Evolutionary conservation across 2,888 invertebrate species (phyloP), one percentile per base, ranked within the genome.

Genomic region (Nomada goodeniana): DNA sequence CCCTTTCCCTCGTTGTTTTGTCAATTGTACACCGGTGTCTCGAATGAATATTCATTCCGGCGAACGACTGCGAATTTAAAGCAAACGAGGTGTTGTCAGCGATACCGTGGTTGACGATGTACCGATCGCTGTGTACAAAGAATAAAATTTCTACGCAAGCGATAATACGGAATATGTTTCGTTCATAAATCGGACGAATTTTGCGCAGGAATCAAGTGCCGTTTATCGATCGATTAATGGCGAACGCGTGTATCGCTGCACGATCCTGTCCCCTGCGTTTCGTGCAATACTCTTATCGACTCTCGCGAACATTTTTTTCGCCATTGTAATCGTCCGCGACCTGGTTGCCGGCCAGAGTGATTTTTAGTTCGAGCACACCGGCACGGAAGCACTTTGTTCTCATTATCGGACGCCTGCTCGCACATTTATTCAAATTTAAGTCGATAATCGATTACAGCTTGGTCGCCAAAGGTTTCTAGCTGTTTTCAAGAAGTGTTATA

Each of bases 41-140:
- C 10, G 63, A 26, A 72, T 72, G 44, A 42, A 72, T 64, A 72
- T 72, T 64, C 72, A 72, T 64, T 26, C 44, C 5, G 15, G 42
- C 23, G n/a, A n/a, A 13, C 63, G 63, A 20, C 72, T 26, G 44
- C 53, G 72, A 72, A 64, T 44, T 64, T 36, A 63, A 72, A 64
- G 42, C 26, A 26, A 64, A 15, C 18, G 26, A 23, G 36, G 26
- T 52, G 29, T 50, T 23, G 36, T 71, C 61, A 18, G 2, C 61
- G 23, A 52, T 26, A 50, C 15, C 18, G 71, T 20, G 50, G 7
- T 18, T 11, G 44, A 44, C 63, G 55, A 72, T 2, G 44, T 42
- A 13, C 42, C 15, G 18, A 36, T 53, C 53, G 53, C 42, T 42
- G 36, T 42, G 29, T 26, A 26, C 2, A 13, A 44, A 29, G 52